These are phyloP conservation scores for Xiphorhynchus erythropygius DNA, from an alignment of 2,797 vertebrate genomes.

Conservation along the genomic window DNA sequence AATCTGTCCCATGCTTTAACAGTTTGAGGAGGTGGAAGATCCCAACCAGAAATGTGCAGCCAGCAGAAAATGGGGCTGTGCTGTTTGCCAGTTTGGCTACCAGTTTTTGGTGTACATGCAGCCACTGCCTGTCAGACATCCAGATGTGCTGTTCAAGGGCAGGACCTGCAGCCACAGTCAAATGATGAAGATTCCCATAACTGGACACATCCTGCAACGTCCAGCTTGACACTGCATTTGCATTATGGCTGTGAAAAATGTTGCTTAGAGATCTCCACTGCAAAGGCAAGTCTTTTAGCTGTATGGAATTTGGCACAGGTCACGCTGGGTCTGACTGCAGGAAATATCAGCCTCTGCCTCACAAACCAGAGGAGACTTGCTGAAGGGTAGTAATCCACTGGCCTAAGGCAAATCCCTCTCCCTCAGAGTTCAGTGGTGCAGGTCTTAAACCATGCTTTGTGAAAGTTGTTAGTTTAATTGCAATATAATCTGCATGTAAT, in stretches of 20 bases:
- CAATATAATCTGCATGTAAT: neutral
- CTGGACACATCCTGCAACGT: neutral
- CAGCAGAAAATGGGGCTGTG: neutral
- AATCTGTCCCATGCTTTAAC: neutral
- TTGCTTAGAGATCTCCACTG: neutral
- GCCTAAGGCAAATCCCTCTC: neutral
- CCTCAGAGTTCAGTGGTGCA: neutral
- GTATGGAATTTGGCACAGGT: neutral
- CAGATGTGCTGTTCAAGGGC: neutral
- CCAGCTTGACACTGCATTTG: neutral
- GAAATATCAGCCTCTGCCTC: neutral
- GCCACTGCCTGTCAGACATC: rapidly evolving
- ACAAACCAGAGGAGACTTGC: neutral
- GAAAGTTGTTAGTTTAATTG: neutral
- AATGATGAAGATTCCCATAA: neutral
- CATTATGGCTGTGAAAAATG: neutral
- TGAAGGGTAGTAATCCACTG: neutral
- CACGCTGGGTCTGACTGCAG: neutral
- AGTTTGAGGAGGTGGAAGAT: neutral
- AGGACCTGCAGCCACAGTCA: neutral
- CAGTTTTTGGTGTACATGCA: neutral
- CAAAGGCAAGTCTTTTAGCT: neutral
- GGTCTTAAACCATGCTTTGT: neutral
- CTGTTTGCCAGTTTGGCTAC: neutral
- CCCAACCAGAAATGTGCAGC: neutral